Evolutionary conservation across 2,797 vertebrate genomes (phyloP).

Genomic region (Mallotus villosus): DNA sequence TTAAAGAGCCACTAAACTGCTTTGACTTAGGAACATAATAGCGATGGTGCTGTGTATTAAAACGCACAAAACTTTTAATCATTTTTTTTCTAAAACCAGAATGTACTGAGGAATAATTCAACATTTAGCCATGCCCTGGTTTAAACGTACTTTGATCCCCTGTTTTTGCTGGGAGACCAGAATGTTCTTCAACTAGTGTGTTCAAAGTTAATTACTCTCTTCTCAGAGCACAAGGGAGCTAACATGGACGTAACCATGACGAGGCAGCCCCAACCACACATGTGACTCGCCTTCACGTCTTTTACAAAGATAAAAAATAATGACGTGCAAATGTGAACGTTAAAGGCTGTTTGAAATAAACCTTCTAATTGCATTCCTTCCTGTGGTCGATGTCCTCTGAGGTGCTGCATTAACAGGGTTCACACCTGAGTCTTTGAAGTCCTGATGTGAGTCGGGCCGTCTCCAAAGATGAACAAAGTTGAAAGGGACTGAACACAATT

Average conservation of each 20-base stretch:
- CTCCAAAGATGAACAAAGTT: not conserved
- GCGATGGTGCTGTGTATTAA: too few species aligned
- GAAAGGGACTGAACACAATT: slow-evolving; percentile 6
- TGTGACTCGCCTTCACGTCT: not conserved
- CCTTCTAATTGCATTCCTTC: slow-evolving; percentile 11
- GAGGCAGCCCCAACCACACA: too few species aligned
- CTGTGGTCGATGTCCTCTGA: slow-evolving; percentile 3
- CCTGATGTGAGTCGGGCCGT: slow-evolving; percentile 9
- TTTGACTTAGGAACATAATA: too few species aligned
- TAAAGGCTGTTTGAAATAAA: slow-evolving; percentile 15
- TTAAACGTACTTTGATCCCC: not conserved
- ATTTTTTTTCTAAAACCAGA: not conserved
- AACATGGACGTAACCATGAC: not conserved
- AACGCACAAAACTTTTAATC: too few species aligned
- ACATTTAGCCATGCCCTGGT: not conserved
- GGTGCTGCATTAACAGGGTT: slow-evolving; percentile 20
- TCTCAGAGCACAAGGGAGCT: not conserved
- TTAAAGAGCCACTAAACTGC: too few species aligned
- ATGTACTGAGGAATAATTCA: not conserved
- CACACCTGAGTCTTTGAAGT: slow-evolving; percentile 33
- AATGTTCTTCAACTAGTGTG: slow-evolving; percentile 2
- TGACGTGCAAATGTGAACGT: not conserved
- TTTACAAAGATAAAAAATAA: not conserved
- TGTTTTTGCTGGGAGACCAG: not conserved
- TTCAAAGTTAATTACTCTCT: not conserved